Percentiles rank a stretch among this genome's conserved stretches.
Conservation (phyloP, 1,140 invertebrate species). For the Coelopa frigida region DNA sequence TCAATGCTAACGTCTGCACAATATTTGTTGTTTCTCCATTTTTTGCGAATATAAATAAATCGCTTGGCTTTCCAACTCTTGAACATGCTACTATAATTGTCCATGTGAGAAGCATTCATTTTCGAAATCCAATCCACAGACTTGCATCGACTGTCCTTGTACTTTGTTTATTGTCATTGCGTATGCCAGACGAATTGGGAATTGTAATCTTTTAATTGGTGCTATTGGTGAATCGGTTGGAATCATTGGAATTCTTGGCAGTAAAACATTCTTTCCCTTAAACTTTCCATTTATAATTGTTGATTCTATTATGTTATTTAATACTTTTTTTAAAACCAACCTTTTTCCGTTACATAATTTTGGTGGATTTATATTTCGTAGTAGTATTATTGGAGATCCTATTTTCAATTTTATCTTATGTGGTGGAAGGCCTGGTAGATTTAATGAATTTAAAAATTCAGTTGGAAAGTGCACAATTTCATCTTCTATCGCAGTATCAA, state of each 20-base stretch:
- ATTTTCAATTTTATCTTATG: slow-evolving; percentile 44
- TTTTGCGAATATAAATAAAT: slow-evolving; percentile 37
- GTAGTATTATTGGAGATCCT: slow-evolving; percentile 41
- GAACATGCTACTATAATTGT: slow-evolving; percentile 47
- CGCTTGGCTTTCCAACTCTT: slow-evolving; percentile 43
- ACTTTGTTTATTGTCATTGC: slow-evolving; percentile 54
- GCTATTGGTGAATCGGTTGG: not conserved
- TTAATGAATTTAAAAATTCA: slow-evolving; percentile 45
- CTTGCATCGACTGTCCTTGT: slow-evolving; percentile 47
- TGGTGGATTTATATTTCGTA: slow-evolving; percentile 45
- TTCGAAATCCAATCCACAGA: slow-evolving; percentile 38
- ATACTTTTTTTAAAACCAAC: slow-evolving; percentile 39
- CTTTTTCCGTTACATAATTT: slow-evolving; percentile 48
- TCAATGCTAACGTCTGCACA: too few species aligned
- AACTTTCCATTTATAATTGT: slow-evolving; percentile 42
- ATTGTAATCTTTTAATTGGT: slow-evolving; percentile 45
- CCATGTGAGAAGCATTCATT: slow-evolving; percentile 43
- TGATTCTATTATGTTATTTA: slow-evolving; percentile 43
- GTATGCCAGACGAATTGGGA: too few species aligned
- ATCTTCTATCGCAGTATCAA: slow-evolving; percentile 36
- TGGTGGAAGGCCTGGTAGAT: slow-evolving; percentile 39
- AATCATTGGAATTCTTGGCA: slow-evolving; percentile 43
- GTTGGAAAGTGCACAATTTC: slow-evolving; percentile 41
- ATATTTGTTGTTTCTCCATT: slow-evolving; percentile 36
- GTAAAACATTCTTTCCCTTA: slow-evolving; percentile 45